phyloP scores from a whole-genome alignment of 2,113 vertebrate genomes.

The Plectropomus leopardus region DNA sequence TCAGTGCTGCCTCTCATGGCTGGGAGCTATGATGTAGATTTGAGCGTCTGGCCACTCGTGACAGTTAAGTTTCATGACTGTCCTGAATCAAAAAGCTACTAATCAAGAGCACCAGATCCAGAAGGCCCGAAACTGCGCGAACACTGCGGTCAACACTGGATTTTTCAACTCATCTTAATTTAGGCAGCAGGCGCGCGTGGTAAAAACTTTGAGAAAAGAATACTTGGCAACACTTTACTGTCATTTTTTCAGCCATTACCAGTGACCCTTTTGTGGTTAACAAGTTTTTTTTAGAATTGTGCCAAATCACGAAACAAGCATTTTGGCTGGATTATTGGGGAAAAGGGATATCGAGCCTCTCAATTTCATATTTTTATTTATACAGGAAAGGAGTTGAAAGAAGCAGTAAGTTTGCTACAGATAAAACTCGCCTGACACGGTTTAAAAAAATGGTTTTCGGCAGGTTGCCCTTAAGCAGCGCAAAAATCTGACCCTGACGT shows the following conservation, averaged over 20 bases:
- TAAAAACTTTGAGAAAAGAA: no score
- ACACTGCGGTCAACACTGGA: background rate
- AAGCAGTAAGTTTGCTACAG: no score
- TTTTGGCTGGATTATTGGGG: background rate
- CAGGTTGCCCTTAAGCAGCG: no score
- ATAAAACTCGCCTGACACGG: no score
- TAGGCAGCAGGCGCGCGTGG: no score
- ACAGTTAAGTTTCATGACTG: background rate
- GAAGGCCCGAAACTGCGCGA: background rate
- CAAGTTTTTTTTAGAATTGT: background rate
- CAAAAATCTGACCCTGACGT: no score
- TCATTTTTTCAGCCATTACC: background rate
- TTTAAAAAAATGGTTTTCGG: no score
- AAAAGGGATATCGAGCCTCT: background rate
- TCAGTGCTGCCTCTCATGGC: conserved; percentile 28
- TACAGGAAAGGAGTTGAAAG: no score
- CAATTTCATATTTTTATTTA: no score
- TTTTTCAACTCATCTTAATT: background rate
- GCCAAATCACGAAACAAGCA: background rate
- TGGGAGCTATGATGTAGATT: background rate
- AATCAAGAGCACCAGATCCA: background rate
- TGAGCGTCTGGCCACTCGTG: background rate
- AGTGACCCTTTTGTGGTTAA: background rate
- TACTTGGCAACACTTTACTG: no score
- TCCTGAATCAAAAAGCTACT: background rate